Base-by-base conservation (phyloP, 35 echinoderm and acorn worm genomes). In the Strongylocentrotus purpuratus region DNA sequence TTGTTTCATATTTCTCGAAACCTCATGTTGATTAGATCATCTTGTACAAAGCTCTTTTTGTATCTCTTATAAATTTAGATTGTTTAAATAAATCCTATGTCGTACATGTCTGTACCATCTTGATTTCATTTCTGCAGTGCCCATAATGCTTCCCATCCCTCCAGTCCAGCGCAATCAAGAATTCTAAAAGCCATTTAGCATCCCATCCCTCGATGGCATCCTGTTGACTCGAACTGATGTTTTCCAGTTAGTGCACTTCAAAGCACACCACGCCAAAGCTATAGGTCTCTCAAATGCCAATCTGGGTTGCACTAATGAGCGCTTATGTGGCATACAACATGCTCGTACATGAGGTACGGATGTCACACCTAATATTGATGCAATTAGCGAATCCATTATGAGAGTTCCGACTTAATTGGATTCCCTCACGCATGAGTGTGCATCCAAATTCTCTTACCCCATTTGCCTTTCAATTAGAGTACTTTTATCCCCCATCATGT, bases 331-430 rank as follows among this genome's bases (percentile, higher is more conserved):
- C 32, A 46, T 35, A 31, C 45, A 33, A 17, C 87, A 89, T 89
- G 33, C n/a, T 45, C 32, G 12, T 89, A 33, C 45, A 31, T 33
- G 33, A 89, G 13, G 20, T 89, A 22, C n/a, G 45, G 32, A 89
- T 89, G 87, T 89, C 87, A 89, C 87, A 89, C 87, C 87, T 89
- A 89, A 89, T 89, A 78, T 89, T 89, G 33, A 89, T 89, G 87
- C 87, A 89, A 89, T 89, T 89, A 89, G 45, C 33, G 32, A 89
- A 89, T 45, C 87, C 87, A 89, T 89, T 89, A 89, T 89, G 33
- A 89, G 32, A 89, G 87, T 89, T 89, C 33, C 45, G 31, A 33
- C 33, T 33, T 89, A 89, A 89, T 89, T 89, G 87, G 45, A 89
- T 89, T 46, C 45, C 87, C 45, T 46, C 87, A 46, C 20, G 87